A percentile compares a stretch with the other conserved stretches of the same genome.
phyloP scores from a whole-genome alignment of 1,140 invertebrate species.

The Danaus plexippus region DNA sequence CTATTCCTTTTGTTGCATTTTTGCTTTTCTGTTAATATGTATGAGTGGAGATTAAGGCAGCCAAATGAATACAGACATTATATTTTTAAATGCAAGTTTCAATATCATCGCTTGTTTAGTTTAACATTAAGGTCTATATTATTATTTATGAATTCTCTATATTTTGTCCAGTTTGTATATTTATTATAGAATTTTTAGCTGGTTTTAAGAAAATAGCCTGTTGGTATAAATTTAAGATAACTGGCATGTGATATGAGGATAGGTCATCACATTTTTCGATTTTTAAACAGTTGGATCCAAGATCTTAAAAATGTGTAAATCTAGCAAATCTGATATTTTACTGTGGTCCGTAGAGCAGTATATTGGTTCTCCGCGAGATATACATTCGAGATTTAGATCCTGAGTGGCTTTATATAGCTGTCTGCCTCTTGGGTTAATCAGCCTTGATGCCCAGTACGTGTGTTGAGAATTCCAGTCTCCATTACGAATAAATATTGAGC shows the following conservation, averaged over 20 bases:
- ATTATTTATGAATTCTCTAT: too few species aligned
- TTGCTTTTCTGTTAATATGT: too few species aligned
- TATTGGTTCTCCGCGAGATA: conserved; percentile 45
- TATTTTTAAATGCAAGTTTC: too few species aligned
- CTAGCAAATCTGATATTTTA: conserved; percentile 48
- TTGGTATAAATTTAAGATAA: conserved; percentile 5
- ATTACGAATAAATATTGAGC: conserved; percentile 17
- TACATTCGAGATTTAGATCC: conserved; percentile 22
- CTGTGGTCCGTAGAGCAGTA: conserved; percentile 50
- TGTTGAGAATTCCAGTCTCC: conserved; percentile 65
- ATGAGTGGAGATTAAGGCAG: too few species aligned
- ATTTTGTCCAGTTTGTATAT: too few species aligned
- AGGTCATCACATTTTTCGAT: conserved; percentile 18
- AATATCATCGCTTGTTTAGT: too few species aligned
- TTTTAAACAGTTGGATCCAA: conserved; percentile 15
- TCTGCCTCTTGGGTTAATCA: conserved; percentile 17
- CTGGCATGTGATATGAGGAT: conserved; percentile 17
- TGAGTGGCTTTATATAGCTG: conserved; percentile 32
- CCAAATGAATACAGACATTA: too few species aligned
- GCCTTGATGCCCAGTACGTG: conserved; percentile 48
- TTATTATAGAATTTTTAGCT: too few species aligned
- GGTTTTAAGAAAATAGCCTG: too few species aligned
- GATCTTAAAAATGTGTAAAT: conserved; percentile 46
- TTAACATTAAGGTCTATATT: too few species aligned
- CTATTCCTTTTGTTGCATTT: too few species aligned